phyloP scores from a whole-genome alignment of 2,888 invertebrate species.

The Phragmatobia fuliginosa region DNA sequence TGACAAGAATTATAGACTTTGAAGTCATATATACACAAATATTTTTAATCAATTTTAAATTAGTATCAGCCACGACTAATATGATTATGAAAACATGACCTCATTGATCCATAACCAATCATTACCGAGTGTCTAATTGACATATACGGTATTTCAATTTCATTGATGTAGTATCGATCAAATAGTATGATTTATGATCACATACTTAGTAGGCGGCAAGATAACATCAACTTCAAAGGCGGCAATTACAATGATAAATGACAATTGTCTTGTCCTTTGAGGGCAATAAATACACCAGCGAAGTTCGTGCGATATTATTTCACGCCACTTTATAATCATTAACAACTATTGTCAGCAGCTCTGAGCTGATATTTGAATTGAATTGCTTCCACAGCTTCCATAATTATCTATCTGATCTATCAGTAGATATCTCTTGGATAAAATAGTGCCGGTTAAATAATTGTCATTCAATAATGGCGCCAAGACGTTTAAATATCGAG shows the following conservation, averaged over 20 bases:
- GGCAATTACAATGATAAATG: constrained; percentile 83
- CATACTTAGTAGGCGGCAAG: constrained; percentile 71
- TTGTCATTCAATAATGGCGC: constrained; percentile 48
- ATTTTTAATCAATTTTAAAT: constrained; percentile 20
- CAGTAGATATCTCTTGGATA: constrained; percentile 71
- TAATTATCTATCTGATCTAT: constrained; percentile 76
- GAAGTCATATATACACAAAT: constrained; percentile 14
- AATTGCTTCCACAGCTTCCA: constrained; percentile 74
- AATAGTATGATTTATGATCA: constrained; percentile 67
- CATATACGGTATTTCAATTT: constrained; percentile 54
- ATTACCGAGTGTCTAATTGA: constrained; percentile 37
- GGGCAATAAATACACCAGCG: constrained; percentile 80
- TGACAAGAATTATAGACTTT: constrained; percentile 12
- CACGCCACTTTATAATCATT: constrained; percentile 80
- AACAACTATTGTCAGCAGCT: constrained; percentile 79
- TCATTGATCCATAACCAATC: constrained; percentile 39
- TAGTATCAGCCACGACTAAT: constrained; percentile 16
- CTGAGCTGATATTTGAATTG: constrained; percentile 81
- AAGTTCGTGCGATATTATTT: constrained; percentile 80
- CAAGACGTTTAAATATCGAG: constrained; percentile 30
- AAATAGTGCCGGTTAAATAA: constrained; percentile 63
- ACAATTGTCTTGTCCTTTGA: constrained; percentile 83
- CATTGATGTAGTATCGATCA: constrained; percentile 61
- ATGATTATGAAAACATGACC: constrained; percentile 22
- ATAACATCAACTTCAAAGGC: constrained; percentile 84